Percentiles rank a stretch among this genome's conserved stretches.
These are phyloP conservation scores for Chelonus formosanus DNA, from an alignment of 2,888 invertebrate species.

Conservation along the genomic window DNA sequence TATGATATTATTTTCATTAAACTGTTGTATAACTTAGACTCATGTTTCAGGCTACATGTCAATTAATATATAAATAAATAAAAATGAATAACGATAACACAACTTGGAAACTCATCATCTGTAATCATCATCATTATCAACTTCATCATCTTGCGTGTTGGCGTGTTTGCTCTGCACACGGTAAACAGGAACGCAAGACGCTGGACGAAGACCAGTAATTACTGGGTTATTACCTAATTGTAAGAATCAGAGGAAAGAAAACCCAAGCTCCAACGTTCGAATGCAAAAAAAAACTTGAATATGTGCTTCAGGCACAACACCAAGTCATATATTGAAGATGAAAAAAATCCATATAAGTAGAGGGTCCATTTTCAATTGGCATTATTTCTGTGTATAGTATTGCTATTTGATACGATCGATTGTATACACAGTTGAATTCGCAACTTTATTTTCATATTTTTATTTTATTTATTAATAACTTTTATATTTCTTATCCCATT, in stretches of 20 bases:
- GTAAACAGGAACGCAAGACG: slow-evolving; percentile 31
- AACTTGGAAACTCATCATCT: slow-evolving; percentile 3
- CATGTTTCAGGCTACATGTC: slow-evolving; percentile 1
- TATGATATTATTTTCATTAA: slow-evolving; percentile 5
- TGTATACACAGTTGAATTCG: too few relatives aligned
- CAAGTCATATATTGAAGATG: slow-evolving; percentile 4
- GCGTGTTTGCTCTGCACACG: slow-evolving; percentile 55
- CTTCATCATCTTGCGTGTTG: slow-evolving; percentile 30
- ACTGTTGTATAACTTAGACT: background rate
- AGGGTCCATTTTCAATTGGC: slow-evolving; percentile 33
- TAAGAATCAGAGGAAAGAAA: slow-evolving; percentile 53
- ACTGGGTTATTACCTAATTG: slow-evolving; percentile 60
- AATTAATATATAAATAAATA: background rate
- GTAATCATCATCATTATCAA: slow-evolving; percentile 22
- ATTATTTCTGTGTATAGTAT: slow-evolving; percentile 12
- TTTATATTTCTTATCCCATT: slow-evolving; percentile 24
- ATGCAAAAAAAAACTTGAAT: slow-evolving; percentile 30
- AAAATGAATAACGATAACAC: slow-evolving; percentile 1
- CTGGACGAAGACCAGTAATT: slow-evolving; percentile 48
- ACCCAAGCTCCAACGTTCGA: slow-evolving; percentile 33
- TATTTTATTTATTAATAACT: slow-evolving; percentile 13
- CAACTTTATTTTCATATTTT: too few relatives aligned
- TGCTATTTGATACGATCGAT: slow-evolving; percentile 29
- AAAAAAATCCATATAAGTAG: slow-evolving; percentile 10
- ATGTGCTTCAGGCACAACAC: slow-evolving; percentile 10